Base-by-base conservation (phyloP, 2,797 vertebrate genomes). In the Urophycis tenuis region DNA sequence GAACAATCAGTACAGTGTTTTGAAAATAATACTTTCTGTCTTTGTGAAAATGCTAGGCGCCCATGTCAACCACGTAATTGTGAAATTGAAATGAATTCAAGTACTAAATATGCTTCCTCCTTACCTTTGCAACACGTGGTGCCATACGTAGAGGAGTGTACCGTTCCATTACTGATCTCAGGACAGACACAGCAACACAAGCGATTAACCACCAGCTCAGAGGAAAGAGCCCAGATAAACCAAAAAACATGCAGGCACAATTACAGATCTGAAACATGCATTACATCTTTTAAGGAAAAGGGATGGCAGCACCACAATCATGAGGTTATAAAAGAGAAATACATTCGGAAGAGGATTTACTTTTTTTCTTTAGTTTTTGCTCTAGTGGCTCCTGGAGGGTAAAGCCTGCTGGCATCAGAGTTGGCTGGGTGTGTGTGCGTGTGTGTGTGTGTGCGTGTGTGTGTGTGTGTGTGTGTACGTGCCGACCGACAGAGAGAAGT, bases 361-460 rank as follows among this genome's bases (percentile, higher is more conserved):
- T 60, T n/a, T n/a, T 60, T 53, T 60, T 60, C 53, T 60, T 80
- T 71, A 81, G 36, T 86, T 88, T 89, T 86, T 88, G 88, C 90
- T 88, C 89, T 89, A 92, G 84, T 91, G 89, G 84, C 83, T 83
- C 83, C 82, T 85, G 81, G 87, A 91, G 87, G 81, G 88, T 87
- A 90, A 91, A 81, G 88, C 84, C 86, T 91, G 88, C 90, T 92
- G 91, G 89, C 91, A 92, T 88, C 86, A 88, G 83, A 71, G 83
- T 87, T 86, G 82, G 87, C 84, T 85, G 83, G 19, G 35, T 88
- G 87, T 49, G 83, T 77, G 85, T 90, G 91, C 86, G 83, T 78
- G 85, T 90, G 83, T 78, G 85, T 90, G 83, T 78, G 85, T 90
- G 91, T 86, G 87, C 92, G 83, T 78, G 85, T 90, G 83, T 77